These are phyloP conservation scores for Ellobius talpinus DNA, from an alignment of 2,113 vertebrate genomes.

Conservation along the genomic window DNA sequence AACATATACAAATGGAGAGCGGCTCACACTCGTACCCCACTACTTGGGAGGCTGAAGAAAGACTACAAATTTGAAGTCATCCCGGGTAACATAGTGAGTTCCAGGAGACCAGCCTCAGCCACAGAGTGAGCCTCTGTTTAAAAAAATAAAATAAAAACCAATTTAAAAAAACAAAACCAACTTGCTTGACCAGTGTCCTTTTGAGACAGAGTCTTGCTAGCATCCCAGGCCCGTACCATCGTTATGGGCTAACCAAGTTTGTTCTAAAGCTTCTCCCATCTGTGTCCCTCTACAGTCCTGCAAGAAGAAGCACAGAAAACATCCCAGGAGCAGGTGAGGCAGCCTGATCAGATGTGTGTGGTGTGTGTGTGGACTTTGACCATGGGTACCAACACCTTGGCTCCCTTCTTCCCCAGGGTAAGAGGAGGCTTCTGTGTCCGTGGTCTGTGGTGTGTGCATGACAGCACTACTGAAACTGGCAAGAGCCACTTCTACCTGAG, in stretches of 20 bases:
- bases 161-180: constrained; percentile 3
- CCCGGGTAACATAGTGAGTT: not conserved
- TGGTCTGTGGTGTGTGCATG: not conserved
- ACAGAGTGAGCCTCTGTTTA: not conserved
- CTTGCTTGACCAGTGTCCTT: not conserved
- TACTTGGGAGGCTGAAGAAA: not conserved
- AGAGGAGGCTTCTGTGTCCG: not conserved
- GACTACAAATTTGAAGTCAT: not conserved
- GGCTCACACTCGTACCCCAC: not conserved
- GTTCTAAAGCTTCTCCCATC: constrained; percentile 29
- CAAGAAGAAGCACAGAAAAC: not conserved
- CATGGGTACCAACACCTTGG: not conserved
- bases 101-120: not conserved
- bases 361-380: not conserved
- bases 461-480: not conserved
- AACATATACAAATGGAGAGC: not conserved
- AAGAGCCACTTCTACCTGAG: not conserved
- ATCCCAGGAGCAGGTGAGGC: not conserved
- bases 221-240: not conserved
- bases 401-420: not conserved
- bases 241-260: too few species aligned
- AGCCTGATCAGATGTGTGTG: not conserved
- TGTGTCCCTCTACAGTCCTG: not conserved
- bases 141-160: not conserved
- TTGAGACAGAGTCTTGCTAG: not conserved